Evolutionary conservation across 1,140 invertebrate species (phyloP), one percentile per base, ranked within the genome.

Genomic region (Dufourea novaeangliae): DNA sequence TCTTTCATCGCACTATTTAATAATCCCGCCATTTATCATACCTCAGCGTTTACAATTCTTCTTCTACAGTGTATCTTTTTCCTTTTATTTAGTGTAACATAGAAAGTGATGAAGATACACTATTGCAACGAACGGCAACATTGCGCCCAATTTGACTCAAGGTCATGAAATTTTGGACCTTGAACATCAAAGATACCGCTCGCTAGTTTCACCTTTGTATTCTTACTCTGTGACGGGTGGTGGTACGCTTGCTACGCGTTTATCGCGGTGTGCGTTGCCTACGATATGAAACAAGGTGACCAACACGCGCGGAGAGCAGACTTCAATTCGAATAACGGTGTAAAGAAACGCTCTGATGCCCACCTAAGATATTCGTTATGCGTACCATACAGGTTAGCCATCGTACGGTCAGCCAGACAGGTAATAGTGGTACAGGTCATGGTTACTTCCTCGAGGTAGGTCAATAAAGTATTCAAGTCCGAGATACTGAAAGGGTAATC

Each of bases 321-420:
- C 72, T 84, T 83, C 81, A 61, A 84, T 86, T 73, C 74, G 81
- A 82, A 83, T 91, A 90, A 90, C 90, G 90, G 90, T 90, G 82
- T 83, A 80, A 85, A 75, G 88, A 86, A 87, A 91, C 89, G 89
- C 88, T 89, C 88, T 89, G 87, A 80, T 90, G 88, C 77, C 63
- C 85, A 78, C 81, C 34, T 77, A 86, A 89, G 78, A 83, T 88
- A 85, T 88, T 87, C 78, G 63, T 74, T 85, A 80, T 68, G 76
- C 78, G 68, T 83, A 70, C 69, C 52, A 84, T 74, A 68, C 66
- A 63, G 69, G 46, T 72, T 83, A 61, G 46, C 56, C 71, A 83
- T 74, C 63, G 80, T 67, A 41, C 34, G 70, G 34, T 57, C 69
- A 52, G 54, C 69, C 66, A 73, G 34, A 61, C 75, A 57, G 39